A percentile compares a stretch with the other conserved stretches of the same genome.
phyloP scores from a whole-genome alignment of 2,888 invertebrate genomes.

The Ophion obscuratus region DNA sequence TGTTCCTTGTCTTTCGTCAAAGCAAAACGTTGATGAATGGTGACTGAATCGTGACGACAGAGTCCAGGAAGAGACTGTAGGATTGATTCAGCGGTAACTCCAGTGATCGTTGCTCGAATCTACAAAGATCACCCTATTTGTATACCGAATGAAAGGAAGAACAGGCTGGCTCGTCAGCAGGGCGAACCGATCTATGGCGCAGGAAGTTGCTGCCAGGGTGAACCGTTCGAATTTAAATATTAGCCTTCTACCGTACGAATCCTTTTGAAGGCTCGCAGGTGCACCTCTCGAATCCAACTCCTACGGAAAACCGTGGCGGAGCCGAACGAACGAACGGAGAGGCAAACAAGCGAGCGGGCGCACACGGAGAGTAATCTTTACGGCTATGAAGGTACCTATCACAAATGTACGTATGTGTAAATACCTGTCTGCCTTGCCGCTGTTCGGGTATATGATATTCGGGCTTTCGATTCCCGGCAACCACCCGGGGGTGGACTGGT shows the following conservation, averaged over 20 bases:
- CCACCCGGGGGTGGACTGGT: conserved; percentile 71
- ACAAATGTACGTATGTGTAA: background rate
- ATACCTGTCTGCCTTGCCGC: background rate
- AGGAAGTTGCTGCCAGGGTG: conserved; percentile 36
- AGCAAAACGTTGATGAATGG: background rate
- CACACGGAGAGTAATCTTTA: conserved; percentile 55
- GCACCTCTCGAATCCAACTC: conserved; percentile 71
- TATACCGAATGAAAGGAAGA: conserved; percentile 70
- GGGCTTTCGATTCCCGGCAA: conserved; percentile 31
- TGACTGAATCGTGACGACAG: background rate
- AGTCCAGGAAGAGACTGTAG: background rate
- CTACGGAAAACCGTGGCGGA: conserved; percentile 47
- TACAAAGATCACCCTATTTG: conserved; percentile 78
- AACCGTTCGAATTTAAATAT: conserved; percentile 80
- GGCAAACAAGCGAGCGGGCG: conserved; percentile 59
- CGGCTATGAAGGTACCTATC: background rate
- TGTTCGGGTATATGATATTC: conserved; percentile 21
- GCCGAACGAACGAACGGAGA: conserved; percentile 62
- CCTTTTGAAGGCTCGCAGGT: conserved; percentile 76
- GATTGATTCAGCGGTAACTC: conserved; percentile 55
- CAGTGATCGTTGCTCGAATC: conserved; percentile 78
- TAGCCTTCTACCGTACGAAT: conserved; percentile 76
- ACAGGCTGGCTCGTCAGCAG: conserved; percentile 17
- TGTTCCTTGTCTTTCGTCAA: background rate
- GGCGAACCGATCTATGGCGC: conserved; percentile 46